These are phyloP conservation scores for Prionace glauca DNA, from an alignment of 2,797 vertebrate species.

Conservation along the genomic window DNA sequence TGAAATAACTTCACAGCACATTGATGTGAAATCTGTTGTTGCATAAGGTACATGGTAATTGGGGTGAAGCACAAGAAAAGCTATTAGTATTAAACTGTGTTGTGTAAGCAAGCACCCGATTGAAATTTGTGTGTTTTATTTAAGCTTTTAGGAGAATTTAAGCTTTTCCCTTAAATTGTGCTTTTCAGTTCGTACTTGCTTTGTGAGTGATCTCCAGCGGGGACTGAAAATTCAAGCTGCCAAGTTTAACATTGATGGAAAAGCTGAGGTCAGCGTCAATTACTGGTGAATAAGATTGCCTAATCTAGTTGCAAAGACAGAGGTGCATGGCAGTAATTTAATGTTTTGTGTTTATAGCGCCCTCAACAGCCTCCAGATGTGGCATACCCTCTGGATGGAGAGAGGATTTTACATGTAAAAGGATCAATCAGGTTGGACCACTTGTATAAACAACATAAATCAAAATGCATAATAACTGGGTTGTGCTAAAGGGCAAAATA, in stretches of 20 bases:
- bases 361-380: constrained; percentile 82
- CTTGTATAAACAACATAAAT: background rate
- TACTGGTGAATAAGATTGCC: background rate
- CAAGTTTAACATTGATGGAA: constrained; percentile 88
- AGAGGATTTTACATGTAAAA: constrained; percentile 89
- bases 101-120: background rate
- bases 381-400: constrained; percentile 90
- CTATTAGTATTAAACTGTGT: background rate
- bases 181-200: constrained; percentile 77
- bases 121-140: background rate
- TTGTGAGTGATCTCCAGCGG: constrained; percentile 87
- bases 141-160: background rate
- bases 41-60: background rate
- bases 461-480: background rate
- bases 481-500: background rate
- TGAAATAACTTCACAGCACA: background rate
- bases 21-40: background rate
- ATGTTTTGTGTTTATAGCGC: constrained; percentile 59
- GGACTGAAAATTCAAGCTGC: constrained; percentile 87
- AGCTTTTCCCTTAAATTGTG: constrained; percentile 22
- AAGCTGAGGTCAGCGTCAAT: constrained; percentile 69
- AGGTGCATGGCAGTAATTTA: constrained; percentile 16
- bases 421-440: constrained; percentile 80
- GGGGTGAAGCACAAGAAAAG: background rate
- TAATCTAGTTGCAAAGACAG: background rate